Evolutionary conservation across 2,888 invertebrate species (phyloP).

Genomic region (Eustalomyia histrio): DNA sequence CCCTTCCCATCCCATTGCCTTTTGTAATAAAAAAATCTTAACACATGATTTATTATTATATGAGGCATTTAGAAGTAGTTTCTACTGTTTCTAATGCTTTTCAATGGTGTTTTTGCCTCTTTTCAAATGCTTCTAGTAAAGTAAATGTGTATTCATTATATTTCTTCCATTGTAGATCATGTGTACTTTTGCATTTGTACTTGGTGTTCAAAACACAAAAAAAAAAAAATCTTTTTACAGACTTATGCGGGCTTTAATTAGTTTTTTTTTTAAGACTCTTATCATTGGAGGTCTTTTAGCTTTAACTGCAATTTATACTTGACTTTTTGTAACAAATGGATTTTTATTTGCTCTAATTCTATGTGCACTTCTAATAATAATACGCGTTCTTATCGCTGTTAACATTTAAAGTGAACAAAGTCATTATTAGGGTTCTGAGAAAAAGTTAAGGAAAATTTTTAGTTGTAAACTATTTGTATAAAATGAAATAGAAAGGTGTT

Average conservation of each 20-base stretch:
- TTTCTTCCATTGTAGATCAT: not conserved
- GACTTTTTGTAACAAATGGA: slow-evolving; percentile 62
- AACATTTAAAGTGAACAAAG: no score
- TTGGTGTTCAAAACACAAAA: not conserved
- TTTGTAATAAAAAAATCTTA: not conserved
- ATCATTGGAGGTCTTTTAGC: slow-evolving; percentile 64
- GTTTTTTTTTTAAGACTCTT: slow-evolving; percentile 51
- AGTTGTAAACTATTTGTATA: no score
- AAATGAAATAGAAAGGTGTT: no score
- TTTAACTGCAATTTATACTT: slow-evolving; percentile 63
- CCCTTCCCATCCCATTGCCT: not conserved
- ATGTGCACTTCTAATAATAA: slow-evolving; percentile 41
- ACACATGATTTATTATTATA: slow-evolving; percentile 28
- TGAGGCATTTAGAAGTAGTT: slow-evolving; percentile 1
- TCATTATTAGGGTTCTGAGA: no score
- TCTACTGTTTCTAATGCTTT: slow-evolving; percentile 3
- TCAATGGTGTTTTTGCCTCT: not conserved
- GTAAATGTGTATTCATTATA: not conserved
- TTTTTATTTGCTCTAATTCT: slow-evolving; percentile 62
- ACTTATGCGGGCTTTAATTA: slow-evolving; percentile 43
- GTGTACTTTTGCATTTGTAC: slow-evolving; percentile 19
- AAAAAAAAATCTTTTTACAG: not conserved
- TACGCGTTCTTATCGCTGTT: not conserved
- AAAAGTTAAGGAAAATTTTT: no score
- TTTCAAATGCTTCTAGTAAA: not conserved